Evolutionary conservation across 2,113 vertebrate genomes (phyloP).

Genomic region (Cichladusa arquata): DNA sequence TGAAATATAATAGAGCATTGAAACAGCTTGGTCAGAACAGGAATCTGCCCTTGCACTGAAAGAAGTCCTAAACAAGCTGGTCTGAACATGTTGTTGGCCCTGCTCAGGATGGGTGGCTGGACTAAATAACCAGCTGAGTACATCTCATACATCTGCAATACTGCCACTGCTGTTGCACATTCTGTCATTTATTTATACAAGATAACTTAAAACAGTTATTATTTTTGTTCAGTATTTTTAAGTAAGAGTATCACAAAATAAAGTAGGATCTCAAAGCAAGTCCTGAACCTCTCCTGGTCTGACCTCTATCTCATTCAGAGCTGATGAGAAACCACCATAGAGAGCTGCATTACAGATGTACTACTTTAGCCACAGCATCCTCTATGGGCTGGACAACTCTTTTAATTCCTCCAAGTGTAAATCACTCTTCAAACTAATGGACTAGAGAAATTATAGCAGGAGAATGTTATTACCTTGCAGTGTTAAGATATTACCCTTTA

Average conservation of each 20-base stretch:
- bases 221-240: neutral
- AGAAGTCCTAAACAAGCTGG: neutral
- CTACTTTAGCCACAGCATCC: neutral
- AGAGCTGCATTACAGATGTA: neutral
- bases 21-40: neutral
- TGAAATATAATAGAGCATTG: neutral
- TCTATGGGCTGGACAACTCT: neutral
- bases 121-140: neutral
- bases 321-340: neutral
- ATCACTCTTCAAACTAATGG: neutral
- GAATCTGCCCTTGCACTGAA: neutral
- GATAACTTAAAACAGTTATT: neutral
- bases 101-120: neutral
- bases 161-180: neutral
- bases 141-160: neutral
- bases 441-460: neutral
- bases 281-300: neutral
- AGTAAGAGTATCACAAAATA: neutral
- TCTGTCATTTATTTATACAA: neutral
- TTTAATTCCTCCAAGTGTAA: neutral
- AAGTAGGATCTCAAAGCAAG: neutral
- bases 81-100: neutral
- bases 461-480: neutral
- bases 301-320: neutral
- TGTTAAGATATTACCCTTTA: neutral